Percentiles rank a stretch among this genome's conserved stretches.
These are phyloP conservation scores for Alcis repandata DNA, from an alignment of 2,888 invertebrate species.

Conservation along the genomic window DNA sequence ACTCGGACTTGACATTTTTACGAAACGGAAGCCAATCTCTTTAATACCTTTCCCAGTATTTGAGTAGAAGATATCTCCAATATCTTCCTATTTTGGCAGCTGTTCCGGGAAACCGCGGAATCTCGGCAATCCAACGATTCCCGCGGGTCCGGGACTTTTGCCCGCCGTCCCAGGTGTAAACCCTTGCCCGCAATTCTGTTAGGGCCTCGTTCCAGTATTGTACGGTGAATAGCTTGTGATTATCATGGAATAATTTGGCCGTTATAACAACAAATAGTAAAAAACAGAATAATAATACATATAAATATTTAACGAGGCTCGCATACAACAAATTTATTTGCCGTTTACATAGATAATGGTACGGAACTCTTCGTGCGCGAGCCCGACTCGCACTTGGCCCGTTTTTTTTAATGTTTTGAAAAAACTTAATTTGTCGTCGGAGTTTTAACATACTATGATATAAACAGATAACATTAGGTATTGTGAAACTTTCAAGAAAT, in stretches of 20 bases:
- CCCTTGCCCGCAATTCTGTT: conserved; percentile 34
- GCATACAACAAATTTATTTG: no score
- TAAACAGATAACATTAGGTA: no score
- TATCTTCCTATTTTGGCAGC: conserved; percentile 24
- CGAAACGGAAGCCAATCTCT: not conserved
- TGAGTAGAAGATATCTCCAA: conserved; percentile 8
- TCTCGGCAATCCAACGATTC: conserved; percentile 30
- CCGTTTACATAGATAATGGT: no score
- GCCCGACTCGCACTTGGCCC: no score
- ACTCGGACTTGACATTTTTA: not conserved
- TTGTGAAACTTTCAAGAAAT: no score
- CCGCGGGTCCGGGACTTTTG: conserved; percentile 32
- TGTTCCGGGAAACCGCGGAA: conserved; percentile 35
- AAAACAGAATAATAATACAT: no score
- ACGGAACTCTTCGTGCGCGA: no score
- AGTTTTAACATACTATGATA: no score
- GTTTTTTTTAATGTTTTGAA: no score
- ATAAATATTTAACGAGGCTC: no score
- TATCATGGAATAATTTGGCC: not conserved
- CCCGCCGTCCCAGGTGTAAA: conserved; percentile 43
- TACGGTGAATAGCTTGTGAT: not conserved
- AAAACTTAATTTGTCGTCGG: no score
- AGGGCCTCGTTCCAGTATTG: conserved; percentile 5
- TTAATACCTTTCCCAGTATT: not conserved
- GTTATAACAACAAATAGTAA: no score